Evolutionary conservation across 2,797 vertebrate species (phyloP), one percentile per base, ranked within the genome.

Genomic region (Knipowitschia caucasica): DNA sequence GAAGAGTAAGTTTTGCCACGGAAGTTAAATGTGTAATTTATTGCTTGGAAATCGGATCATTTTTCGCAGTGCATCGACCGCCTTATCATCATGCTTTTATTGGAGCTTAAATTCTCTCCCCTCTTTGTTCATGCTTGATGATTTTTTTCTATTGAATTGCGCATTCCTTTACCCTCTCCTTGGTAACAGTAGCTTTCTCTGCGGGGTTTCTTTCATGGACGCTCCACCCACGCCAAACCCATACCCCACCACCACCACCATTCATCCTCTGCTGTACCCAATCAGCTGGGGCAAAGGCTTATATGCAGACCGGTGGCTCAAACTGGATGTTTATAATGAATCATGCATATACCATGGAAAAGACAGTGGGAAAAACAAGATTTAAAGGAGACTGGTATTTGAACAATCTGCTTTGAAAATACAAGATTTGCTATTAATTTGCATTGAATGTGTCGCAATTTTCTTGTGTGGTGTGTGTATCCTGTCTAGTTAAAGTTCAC

Each of bases 171-270:
- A 57, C 63, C 66, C 67, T 75, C 75, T 80, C 79, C 80, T 75
- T 81, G 81, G 84, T 68, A 86, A 85, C 80, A 66, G 72, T 67
- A 67, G 81, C 75, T 72, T 78, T 81, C 76, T 68, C 79, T 50
- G 68, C 44, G 54, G 71, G 83, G 56, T 76, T 64, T 57, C 66
- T 60, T 62, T 74, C 49, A 61, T 55, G 59, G 60, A 45, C 56
- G 59, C 53, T 59, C 58, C 66, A 53, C 63, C 61, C 50, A 49
- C 62, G 20, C 50, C 54, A n/a, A 43, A 11, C 40, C 40, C 40
- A 21, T 17, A 7, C 65, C 65, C 67, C 42, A 35, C 38, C 47
- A 54, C 49, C 65, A 69, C 47, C 45, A 20, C 45, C 17, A 73
- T 83, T 80, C 73, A 82, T 64, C 56, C 53, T 50, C 61, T 75